Percentiles rank a stretch among this genome's conserved stretches.
These are phyloP conservation scores for Rhinolophus ferrumequinum DNA, from an alignment of 2,113 vertebrate genomes.

Conservation along the genomic window DNA sequence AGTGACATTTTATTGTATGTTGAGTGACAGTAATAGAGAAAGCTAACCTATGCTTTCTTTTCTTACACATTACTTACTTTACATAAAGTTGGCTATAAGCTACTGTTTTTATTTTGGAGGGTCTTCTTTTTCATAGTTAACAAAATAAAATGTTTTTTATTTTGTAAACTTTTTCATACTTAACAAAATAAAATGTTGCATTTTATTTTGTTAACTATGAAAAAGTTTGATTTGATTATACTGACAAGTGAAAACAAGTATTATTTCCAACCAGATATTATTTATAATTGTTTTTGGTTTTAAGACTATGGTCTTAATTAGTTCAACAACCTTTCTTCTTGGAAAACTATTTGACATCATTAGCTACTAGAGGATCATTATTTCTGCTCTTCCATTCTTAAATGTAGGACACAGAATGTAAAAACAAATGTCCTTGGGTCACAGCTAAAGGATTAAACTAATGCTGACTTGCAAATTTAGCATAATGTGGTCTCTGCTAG, in stretches of 20 bases:
- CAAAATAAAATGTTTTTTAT: no score
- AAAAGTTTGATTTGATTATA: background rate
- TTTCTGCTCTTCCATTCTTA: background rate
- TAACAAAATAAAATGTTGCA: no score
- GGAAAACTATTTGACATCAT: background rate
- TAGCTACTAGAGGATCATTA: background rate
- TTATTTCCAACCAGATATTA: background rate
- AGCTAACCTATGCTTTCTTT: background rate
- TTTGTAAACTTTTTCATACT: no score
- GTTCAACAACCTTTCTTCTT: background rate
- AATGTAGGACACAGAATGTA: background rate
- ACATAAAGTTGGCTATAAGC: background rate
- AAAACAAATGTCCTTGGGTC: background rate
- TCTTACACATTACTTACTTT: background rate
- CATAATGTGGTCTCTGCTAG: background rate
- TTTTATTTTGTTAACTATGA: background rate
- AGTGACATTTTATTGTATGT: background rate
- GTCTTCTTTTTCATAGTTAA: background rate
- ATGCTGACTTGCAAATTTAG: background rate
- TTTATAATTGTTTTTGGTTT: background rate
- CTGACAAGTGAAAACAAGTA: background rate
- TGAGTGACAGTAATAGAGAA: background rate
- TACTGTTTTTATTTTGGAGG: background rate
- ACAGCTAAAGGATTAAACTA: background rate
- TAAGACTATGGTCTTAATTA: background rate